These are phyloP conservation scores for Clostera curtula DNA, from an alignment of 2,888 invertebrate species.

Conservation along the genomic window DNA sequence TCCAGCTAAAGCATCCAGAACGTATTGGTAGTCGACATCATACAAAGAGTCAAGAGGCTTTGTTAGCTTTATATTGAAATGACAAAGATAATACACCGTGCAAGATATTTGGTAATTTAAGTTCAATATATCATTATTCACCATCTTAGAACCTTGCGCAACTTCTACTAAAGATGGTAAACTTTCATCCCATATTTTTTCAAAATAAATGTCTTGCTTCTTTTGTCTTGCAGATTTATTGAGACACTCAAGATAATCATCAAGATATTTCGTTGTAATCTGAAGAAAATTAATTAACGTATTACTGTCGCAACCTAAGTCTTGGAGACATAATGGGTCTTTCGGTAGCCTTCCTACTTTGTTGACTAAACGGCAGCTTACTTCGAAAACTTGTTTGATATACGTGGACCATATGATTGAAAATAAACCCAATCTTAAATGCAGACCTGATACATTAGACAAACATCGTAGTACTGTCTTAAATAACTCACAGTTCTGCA, in stretches of 20 bases:
- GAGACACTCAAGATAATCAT: slow-evolving; percentile 55
- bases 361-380: slow-evolving; percentile 83
- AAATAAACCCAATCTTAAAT: slow-evolving; percentile 85
- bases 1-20: slow-evolving; percentile 64
- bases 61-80: slow-evolving; percentile 82
- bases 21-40: slow-evolving; percentile 80
- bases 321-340: slow-evolving; percentile 87
- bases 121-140: slow-evolving; percentile 84
- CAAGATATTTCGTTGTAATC: slow-evolving; percentile 62
- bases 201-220: slow-evolving; percentile 63
- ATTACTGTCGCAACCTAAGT: slow-evolving; percentile 80
- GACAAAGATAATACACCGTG: slow-evolving; percentile 85
- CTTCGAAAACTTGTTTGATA: slow-evolving; percentile 86
- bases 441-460: slow-evolving; percentile 77
- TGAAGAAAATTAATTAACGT: slow-evolving; percentile 71
- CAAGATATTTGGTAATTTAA: slow-evolving; percentile 87
- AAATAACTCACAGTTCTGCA: slow-evolving; percentile 78
- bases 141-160: slow-evolving; percentile 83
- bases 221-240: slow-evolving; percentile 46
- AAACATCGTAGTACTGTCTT: slow-evolving; percentile 83
- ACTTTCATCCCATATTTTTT: slow-evolving; percentile 80
- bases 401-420: slow-evolving; percentile 93
- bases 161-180: slow-evolving; percentile 83
- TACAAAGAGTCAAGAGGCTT: slow-evolving; percentile 85
- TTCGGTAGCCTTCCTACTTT: slow-evolving; percentile 90